Percentiles rank a stretch among this genome's conserved stretches.
Evolutionary conservation across 2,797 vertebrate species (phyloP).

Genomic region (Xenentodon cancila): DNA sequence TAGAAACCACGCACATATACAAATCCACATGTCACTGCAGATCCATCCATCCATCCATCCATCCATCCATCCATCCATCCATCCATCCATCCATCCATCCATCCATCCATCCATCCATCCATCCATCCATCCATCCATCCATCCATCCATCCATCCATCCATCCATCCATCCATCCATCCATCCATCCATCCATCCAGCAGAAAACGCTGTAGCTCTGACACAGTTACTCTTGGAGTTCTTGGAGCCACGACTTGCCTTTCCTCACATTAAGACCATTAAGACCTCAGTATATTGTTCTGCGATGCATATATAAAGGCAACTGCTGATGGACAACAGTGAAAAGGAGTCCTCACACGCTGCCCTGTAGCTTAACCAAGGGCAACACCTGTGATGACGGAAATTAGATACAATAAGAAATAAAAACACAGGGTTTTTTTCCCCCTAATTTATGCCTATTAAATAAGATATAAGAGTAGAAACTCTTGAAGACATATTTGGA

Average conservation of each 20-base stretch:
- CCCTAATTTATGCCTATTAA: slow-evolving; percentile 19
- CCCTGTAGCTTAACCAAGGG: slow-evolving; percentile 4
- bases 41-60: no score
- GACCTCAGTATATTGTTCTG: slow-evolving; percentile 41
- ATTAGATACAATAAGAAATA: slow-evolving; percentile 14
- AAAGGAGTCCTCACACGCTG: slow-evolving; percentile 38
- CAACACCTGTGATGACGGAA: slow-evolving; percentile 18
- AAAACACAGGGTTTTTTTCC: slow-evolving; percentile 26
- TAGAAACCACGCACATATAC: no score
- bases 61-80: no score
- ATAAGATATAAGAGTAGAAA: slow-evolving; percentile 21
- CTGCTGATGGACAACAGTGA: slow-evolving; percentile 36
- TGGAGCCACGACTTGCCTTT: slow-evolving; percentile 1
- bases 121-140: no score
- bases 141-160: no score
- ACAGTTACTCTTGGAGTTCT: no score
- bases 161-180: no score
- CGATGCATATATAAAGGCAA: slow-evolving; percentile 34
- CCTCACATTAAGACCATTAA: slow-evolving; percentile 15
- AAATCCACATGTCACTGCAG: no score
- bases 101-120: no score
- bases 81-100: no score
- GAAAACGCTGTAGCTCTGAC: no score
- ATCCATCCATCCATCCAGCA: no score
- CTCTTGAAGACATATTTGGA: slow-evolving; percentile 7